These are phyloP conservation scores for Lerema accius DNA, from an alignment of 1,140 invertebrate genomes.

Conservation along the genomic window DNA sequence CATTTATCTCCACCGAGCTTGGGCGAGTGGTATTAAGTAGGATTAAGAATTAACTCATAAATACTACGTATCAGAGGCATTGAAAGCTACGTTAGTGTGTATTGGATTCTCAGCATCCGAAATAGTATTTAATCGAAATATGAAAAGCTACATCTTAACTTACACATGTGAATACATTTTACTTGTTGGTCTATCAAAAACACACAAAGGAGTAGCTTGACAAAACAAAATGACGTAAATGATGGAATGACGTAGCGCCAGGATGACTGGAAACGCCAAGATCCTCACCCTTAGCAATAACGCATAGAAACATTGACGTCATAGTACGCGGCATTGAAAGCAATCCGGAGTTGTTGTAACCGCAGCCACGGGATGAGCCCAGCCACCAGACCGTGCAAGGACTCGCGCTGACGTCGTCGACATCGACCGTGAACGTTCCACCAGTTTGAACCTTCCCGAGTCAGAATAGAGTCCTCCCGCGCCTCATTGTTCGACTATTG, in stretches of 20 bases:
- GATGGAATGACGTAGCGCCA: conserved; percentile 21
- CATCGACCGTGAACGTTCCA: conserved; percentile 39
- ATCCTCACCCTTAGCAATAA: conserved; percentile 56
- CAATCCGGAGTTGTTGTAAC: conserved; percentile 68
- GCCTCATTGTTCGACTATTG: neutral
- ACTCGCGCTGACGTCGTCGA: conserved; percentile 57
- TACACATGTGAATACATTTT: neutral
- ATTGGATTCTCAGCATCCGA: neutral
- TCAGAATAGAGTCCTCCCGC: conserved; percentile 21
- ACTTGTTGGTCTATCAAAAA: neutral
- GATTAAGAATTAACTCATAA: conserved; percentile 21
- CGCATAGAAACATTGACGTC: conserved; percentile 35
- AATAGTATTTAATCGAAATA: neutral
- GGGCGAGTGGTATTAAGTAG: conserved; percentile 20
- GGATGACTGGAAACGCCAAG: conserved; percentile 29
- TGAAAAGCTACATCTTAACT: neutral
- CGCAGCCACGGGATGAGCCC: conserved; percentile 65
- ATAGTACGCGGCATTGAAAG: conserved; percentile 66
- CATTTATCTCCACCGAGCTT: conserved; percentile 5
- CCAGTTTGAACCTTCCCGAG: conserved; percentile 31
- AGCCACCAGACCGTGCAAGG: conserved; percentile 71
- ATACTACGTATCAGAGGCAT: conserved; percentile 11
- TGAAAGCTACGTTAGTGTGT: neutral
- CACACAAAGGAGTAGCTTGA: neutral
- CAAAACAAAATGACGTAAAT: conserved; percentile 4